A percentile compares a stretch with the other conserved stretches of the same genome.
These are phyloP conservation scores for Monochamus saltuarius DNA, from an alignment of 1,140 invertebrate species.

Conservation along the genomic window DNA sequence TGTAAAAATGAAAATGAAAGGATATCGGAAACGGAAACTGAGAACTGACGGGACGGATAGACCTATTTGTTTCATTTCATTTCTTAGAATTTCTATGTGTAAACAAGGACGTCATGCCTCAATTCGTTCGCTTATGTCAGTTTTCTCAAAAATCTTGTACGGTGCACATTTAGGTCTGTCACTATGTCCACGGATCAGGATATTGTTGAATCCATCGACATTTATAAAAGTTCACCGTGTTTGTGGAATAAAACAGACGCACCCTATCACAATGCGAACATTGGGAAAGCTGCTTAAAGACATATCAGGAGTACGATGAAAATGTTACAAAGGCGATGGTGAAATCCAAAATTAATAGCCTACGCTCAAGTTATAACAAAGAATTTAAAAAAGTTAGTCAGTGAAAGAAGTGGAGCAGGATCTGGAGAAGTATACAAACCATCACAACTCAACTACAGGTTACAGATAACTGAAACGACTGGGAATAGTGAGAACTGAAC, in stretches of 20 bases:
- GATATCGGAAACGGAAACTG: too few species aligned
- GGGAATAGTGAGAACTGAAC: background rate
- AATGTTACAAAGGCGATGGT: slow-evolving; percentile 9
- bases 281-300: background rate
- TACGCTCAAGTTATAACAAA: slow-evolving; percentile 14
- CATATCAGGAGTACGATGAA: slow-evolving; percentile 5
- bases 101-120: too few species aligned
- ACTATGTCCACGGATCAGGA: background rate
- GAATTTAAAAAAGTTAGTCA: slow-evolving; percentile 1
- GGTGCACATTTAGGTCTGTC: too few species aligned
- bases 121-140: too few species aligned
- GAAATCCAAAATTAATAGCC: slow-evolving; percentile 15
- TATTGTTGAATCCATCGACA: slow-evolving; percentile 2
- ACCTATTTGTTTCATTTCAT: too few species aligned
- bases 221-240: slow-evolving; percentile 7
- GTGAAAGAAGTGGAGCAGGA: slow-evolving; percentile 6
- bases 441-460: background rate
- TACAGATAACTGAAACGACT: background rate
- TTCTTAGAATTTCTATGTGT: too few species aligned
- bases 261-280: slow-evolving; percentile 4
- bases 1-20: too few species aligned
- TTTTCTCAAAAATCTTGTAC: too few species aligned
- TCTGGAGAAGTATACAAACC: slow-evolving; percentile 13
- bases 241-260: background rate
- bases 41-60: too few species aligned